Evolutionary conservation across 2,888 invertebrate species (phyloP).

Genomic region (Thumatha senex): DNA sequence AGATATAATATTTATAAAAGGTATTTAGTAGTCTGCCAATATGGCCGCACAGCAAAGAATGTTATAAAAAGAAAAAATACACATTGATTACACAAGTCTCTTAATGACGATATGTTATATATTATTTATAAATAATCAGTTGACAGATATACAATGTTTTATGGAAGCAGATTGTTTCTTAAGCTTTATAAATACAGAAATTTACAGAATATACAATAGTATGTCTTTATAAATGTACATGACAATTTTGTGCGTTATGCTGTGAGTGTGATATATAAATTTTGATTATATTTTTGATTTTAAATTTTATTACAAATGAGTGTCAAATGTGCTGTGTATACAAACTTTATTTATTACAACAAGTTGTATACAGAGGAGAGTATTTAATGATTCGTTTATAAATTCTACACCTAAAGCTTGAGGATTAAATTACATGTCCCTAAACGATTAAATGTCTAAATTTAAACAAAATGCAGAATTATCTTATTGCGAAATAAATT

Average conservation of each 20-base stretch:
- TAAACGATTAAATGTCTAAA: slow-evolving; percentile 63
- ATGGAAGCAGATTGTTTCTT: slow-evolving; percentile 20
- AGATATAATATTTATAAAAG: neutral
- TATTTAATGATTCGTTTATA: slow-evolving; percentile 42
- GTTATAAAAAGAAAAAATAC: slow-evolving; percentile 13
- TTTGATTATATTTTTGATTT: slow-evolving; percentile 23
- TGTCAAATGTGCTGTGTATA: slow-evolving; percentile 33
- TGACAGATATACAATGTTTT: slow-evolving; percentile 24
- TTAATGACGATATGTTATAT: slow-evolving; percentile 34
- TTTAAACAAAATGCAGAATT: slow-evolving; percentile 68
- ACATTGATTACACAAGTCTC: slow-evolving; percentile 19
- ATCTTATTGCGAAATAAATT: slow-evolving; percentile 73
- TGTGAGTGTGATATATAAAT: slow-evolving; percentile 21
- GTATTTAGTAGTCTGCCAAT: neutral
- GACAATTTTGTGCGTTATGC: slow-evolving; percentile 34
- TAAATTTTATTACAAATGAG: slow-evolving; percentile 23
- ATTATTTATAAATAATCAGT: slow-evolving; percentile 13
- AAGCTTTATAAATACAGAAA: slow-evolving; percentile 33
- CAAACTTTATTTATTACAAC: slow-evolving; percentile 30
- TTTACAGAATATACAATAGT: slow-evolving; percentile 66
- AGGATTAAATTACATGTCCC: slow-evolving; percentile 60
- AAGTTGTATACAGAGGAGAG: slow-evolving; percentile 39
- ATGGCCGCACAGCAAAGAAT: slow-evolving; percentile 4
- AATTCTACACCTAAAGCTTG: slow-evolving; percentile 61
- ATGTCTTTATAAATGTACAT: slow-evolving; percentile 34